Conservation (phyloP, 2,888 invertebrate species). For the Actias luna region DNA sequence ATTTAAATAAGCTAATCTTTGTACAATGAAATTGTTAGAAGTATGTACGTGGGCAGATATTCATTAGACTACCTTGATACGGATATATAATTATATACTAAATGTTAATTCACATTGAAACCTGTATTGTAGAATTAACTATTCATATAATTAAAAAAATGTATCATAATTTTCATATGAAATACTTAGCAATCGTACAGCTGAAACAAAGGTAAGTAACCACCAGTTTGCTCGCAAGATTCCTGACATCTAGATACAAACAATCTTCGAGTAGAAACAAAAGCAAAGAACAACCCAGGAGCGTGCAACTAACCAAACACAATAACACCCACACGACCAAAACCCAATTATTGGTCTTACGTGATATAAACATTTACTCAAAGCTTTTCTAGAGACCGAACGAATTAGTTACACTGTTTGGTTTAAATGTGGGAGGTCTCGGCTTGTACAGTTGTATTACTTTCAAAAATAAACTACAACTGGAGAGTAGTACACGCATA, state of each 20-base stretch:
- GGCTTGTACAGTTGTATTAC: not conserved
- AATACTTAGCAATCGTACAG: not conserved
- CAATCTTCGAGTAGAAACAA: not conserved
- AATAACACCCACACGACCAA: not conserved
- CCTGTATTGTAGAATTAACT: not conserved
- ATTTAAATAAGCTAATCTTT: not conserved
- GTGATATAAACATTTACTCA: slow-evolving; percentile 15
- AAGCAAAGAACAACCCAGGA: slow-evolving; percentile 1
- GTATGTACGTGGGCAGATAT: not conserved
- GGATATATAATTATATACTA: not conserved
- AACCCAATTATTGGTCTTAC: not conserved
- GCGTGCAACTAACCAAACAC: not conserved
- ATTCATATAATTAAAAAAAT: not conserved
- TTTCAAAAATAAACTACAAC: not conserved
- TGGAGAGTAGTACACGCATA: not conserved
- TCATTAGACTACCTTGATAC: not conserved
- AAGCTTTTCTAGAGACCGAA: slow-evolving; percentile 7
- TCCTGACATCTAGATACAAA: too few species aligned
- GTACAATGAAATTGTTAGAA: not conserved
- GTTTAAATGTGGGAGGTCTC: slow-evolving; percentile 15
- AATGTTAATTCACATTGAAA: not conserved
- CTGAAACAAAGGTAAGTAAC: too few species aligned
- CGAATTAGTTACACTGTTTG: slow-evolving; percentile 8
- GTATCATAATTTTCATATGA: not conserved
- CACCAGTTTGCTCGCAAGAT: too few species aligned